Conservation (phyloP, 2,113 vertebrate genomes). For the Actenoides lindsayi region DNA sequence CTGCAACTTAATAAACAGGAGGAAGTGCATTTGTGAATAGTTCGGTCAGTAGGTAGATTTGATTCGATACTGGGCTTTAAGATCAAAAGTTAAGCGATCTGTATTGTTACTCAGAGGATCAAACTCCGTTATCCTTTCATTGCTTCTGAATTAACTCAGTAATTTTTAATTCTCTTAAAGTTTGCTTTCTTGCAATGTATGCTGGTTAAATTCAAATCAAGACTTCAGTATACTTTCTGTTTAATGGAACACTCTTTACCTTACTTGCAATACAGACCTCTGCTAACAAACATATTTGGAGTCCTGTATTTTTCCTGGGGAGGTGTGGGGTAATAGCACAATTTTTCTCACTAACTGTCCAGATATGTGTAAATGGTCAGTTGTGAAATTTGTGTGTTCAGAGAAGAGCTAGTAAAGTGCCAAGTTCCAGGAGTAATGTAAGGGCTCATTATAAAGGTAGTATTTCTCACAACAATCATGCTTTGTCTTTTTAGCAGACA, state of each 20-base stretch:
- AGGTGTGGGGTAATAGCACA: not conserved
- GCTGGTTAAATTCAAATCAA: not conserved
- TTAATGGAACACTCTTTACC: not conserved
- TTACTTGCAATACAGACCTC: not conserved
- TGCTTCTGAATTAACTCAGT: not conserved
- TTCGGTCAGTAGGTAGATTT: not conserved
- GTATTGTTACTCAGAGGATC: not conserved
- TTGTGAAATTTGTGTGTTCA: not conserved
- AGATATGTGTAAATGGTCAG: not conserved
- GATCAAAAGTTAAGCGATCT: not conserved
- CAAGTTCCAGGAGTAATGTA: not conserved
- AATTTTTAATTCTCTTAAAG: not conserved
- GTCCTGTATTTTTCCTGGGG: not conserved
- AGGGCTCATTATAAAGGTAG: not conserved
- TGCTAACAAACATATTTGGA: not conserved
- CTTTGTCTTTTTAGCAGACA: not conserved
- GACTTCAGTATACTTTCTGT: not conserved
- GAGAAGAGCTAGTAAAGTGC: not conserved
- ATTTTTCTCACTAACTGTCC: not conserved
- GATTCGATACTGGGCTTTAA: not conserved
- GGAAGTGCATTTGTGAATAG: not conserved
- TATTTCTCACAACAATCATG: not conserved
- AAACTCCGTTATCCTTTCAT: not conserved
- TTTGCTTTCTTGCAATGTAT: not conserved
- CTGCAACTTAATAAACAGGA: not conserved